Base-by-base conservation (phyloP, 2,113 vertebrate species). In the Balaeniceps rex region DNA sequence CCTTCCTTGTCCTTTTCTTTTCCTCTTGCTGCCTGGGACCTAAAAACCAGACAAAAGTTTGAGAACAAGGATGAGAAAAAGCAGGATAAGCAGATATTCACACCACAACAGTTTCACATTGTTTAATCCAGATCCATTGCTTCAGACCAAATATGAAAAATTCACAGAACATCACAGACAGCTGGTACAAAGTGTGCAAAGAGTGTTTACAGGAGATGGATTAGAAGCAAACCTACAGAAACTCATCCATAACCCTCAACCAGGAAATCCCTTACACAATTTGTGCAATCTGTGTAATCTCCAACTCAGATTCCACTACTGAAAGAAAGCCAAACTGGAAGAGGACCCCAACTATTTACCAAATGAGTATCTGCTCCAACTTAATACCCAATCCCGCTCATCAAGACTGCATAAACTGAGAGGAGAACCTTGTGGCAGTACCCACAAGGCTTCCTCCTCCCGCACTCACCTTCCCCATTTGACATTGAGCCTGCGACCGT, bases 401-500 rank as follows among this genome's bases (percentile, higher is more conserved):
- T 28, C 28, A 31, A 23, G 52, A 14, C 54, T 15, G 11, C 5
- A 14, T 8, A 23, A 76, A 34, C 21, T 3, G 11, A 54, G 16
- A 3, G 10, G 40, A 69, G 51, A 60, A 24, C 17, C 54, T 31
- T 26, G 4, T 3, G 42, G 68, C 28, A 71, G 25, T 3, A 51
- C 3, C 42, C 46, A 22, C 52, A 21, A 12, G 31, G 58, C 26
- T 21, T 38, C 46, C 21, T 24, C 4, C 8, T 28, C 49, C 10
- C 0, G 1, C 38, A 36, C 98, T 98, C 88, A 99, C 99, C 99
- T 99, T 97, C 99, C 99, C 99, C 99, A 99, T 42, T 99, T 99
- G 95, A 99, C 99, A 4, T 99, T 99, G 71, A 99, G 99, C 51
- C 99, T 98, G 38, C 99, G 99, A 24, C 99, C 99, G 0, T 99